Percentiles rank a stretch among this genome's conserved stretches.
phyloP scores from a whole-genome alignment of 2,797 vertebrate species.

The Paratrypauchen microcephalus region DNA sequence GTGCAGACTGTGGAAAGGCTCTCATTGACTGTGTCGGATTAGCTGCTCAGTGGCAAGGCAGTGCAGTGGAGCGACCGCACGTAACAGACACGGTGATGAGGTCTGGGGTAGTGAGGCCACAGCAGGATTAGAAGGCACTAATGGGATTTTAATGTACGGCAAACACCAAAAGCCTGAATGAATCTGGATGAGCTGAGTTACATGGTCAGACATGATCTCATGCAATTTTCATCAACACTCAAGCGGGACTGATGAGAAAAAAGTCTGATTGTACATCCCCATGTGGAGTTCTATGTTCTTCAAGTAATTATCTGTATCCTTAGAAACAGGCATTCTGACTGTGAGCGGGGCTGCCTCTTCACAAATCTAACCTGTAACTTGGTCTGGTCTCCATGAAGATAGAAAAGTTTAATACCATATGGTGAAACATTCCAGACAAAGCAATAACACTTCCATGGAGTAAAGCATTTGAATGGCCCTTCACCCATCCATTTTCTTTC shows the following conservation, averaged over 20 bases:
- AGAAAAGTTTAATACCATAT: no score
- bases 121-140: neutral
- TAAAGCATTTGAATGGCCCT: no score
- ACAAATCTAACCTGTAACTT: no score
- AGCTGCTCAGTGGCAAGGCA: neutral
- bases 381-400: no score
- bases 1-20: neutral
- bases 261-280: neutral
- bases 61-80: neutral
- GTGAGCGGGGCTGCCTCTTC: no score
- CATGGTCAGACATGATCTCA: neutral
- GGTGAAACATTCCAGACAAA: no score
- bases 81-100: neutral
- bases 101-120: neutral
- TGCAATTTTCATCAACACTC: neutral
- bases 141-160: slow-evolving; percentile 11
- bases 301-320: no score
- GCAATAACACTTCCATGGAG: no score
- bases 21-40: neutral
- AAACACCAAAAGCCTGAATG: slow-evolving; percentile 3
- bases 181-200: slow-evolving; percentile 4
- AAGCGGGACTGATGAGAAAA: neutral
- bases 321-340: no score
- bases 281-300: neutral
- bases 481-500: no score